Percentiles rank a stretch among this genome's conserved stretches.
Conservation (phyloP, 2,113 vertebrate species). For the Paramisgurnus dabryanus region DNA sequence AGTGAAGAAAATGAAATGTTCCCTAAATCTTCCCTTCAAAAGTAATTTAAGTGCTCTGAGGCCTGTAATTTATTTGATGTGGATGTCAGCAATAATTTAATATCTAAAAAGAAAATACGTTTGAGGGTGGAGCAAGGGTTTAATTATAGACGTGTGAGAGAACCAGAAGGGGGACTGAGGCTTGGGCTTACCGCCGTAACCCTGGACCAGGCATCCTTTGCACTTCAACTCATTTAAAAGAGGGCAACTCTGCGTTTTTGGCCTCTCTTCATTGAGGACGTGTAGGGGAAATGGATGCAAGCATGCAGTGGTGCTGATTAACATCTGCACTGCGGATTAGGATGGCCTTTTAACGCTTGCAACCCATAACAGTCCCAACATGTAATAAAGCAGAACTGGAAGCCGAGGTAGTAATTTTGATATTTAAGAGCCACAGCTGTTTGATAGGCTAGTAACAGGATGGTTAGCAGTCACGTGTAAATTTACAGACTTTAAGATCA, state of each 20-base stretch:
- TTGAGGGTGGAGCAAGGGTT: slow-evolving; percentile 60
- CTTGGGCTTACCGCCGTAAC: slow-evolving; percentile 46
- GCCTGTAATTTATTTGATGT: slow-evolving; percentile 66
- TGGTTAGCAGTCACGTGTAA: slow-evolving; percentile 10
- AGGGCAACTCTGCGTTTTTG: slow-evolving; percentile 26
- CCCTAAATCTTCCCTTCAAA: neutral
- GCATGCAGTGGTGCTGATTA: slow-evolving; percentile 17
- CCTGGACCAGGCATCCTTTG: slow-evolving; percentile 23
- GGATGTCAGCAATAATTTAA: slow-evolving; percentile 67
- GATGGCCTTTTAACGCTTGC: slow-evolving; percentile 37
- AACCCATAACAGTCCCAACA: slow-evolving; percentile 28
- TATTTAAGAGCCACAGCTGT: slow-evolving; percentile 49
- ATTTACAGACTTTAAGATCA: slow-evolving; percentile 7
- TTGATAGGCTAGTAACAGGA: slow-evolving; percentile 49
- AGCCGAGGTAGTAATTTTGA: slow-evolving; percentile 32
- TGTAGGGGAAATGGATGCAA: neutral
- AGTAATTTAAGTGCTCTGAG: slow-evolving; percentile 50
- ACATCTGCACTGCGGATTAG: slow-evolving; percentile 22
- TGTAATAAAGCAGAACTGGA: slow-evolving; percentile 42
- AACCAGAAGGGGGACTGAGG: slow-evolving; percentile 56
- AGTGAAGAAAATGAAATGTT: slow-evolving; percentile 35
- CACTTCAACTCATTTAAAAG: slow-evolving; percentile 20
- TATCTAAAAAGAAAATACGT: slow-evolving; percentile 61
- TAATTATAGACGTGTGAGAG: slow-evolving; percentile 69
- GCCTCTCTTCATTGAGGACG: slow-evolving; percentile 12